These are phyloP conservation scores for Sternarchorhynchus goeldii DNA, from an alignment of 2,797 vertebrate species.

Conservation along the genomic window DNA sequence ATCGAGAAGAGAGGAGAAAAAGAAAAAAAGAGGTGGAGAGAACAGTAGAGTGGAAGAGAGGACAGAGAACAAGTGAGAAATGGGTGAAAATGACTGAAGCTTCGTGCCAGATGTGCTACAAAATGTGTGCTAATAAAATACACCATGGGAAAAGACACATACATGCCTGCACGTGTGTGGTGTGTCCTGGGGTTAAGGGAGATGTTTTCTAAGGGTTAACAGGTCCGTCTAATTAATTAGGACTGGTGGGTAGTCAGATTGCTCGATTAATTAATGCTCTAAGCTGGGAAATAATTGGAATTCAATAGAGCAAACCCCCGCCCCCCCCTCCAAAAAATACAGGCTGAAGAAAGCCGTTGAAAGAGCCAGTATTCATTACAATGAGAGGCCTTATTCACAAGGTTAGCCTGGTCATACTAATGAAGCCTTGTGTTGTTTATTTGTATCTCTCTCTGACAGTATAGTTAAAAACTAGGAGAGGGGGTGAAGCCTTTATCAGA, in stretches of 20 bases:
- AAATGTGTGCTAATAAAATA: constrained; percentile 11
- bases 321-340: constrained; percentile 1
- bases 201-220: constrained; percentile 52
- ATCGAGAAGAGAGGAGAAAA: neutral
- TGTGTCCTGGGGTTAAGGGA: constrained; percentile 45
- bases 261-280: constrained; percentile 72
- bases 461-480: neutral
- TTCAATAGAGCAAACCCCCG: constrained; percentile 62
- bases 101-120: neutral
- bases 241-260: constrained; percentile 55
- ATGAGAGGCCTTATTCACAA: constrained; percentile 60
- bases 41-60: too few species aligned
- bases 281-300: constrained; percentile 75
- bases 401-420: constrained; percentile 68
- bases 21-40: neutral
- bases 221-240: constrained; percentile 63
- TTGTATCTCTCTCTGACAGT: constrained; percentile 12
- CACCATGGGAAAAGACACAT: neutral
- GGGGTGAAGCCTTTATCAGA: neutral
- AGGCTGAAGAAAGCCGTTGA: constrained; percentile 54
- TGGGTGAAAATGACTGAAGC: neutral
- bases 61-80: neutral
- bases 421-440: constrained; percentile 63
- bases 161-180: constrained; percentile 12
- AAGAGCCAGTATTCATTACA: constrained; percentile 59